These are phyloP conservation scores for Callyntrura guangdongensis DNA, from an alignment of 2,888 invertebrate genomes.

Conservation along the genomic window DNA sequence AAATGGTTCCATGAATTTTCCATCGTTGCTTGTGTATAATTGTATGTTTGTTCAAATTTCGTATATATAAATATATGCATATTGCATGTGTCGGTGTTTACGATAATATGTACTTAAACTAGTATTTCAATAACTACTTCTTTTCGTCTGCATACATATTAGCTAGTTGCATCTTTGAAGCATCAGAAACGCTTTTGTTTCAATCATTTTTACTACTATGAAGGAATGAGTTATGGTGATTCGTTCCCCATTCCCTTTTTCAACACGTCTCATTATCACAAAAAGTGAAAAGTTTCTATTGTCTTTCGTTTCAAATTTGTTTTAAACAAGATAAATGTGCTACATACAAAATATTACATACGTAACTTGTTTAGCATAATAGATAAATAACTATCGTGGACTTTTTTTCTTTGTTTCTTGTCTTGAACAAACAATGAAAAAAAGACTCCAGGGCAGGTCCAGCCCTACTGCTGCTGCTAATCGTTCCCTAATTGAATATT, in stretches of 20 bases:
- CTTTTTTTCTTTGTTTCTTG: slow-evolving; percentile 39
- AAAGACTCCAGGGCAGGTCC: slow-evolving; percentile 14
- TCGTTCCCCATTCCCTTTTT: slow-evolving; percentile 71
- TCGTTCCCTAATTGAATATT: slow-evolving; percentile 67
- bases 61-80: slow-evolving; percentile 25
- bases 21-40: background rate
- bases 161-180: background rate
- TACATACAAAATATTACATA: slow-evolving; percentile 28
- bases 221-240: slow-evolving; percentile 76
- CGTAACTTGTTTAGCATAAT: slow-evolving; percentile 57
- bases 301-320: slow-evolving; percentile 70
- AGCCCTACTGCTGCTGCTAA: slow-evolving; percentile 45
- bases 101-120: slow-evolving; percentile 3
- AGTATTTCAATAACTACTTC: slow-evolving; percentile 55
- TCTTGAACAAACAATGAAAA: slow-evolving; percentile 48
- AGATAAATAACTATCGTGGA: slow-evolving; percentile 25
- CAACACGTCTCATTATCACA: slow-evolving; percentile 77
- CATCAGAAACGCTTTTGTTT: slow-evolving; percentile 61
- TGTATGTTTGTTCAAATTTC: slow-evolving; percentile 10
- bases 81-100: slow-evolving; percentile 20
- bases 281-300: slow-evolving; percentile 69
- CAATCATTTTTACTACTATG: slow-evolving; percentile 45
- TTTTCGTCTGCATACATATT: slow-evolving; percentile 44
- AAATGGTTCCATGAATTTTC: background rate
- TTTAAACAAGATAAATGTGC: slow-evolving; percentile 74